Conservation (phyloP, 2,888 invertebrate genomes). For the Ferdinandea cuprea region DNA sequence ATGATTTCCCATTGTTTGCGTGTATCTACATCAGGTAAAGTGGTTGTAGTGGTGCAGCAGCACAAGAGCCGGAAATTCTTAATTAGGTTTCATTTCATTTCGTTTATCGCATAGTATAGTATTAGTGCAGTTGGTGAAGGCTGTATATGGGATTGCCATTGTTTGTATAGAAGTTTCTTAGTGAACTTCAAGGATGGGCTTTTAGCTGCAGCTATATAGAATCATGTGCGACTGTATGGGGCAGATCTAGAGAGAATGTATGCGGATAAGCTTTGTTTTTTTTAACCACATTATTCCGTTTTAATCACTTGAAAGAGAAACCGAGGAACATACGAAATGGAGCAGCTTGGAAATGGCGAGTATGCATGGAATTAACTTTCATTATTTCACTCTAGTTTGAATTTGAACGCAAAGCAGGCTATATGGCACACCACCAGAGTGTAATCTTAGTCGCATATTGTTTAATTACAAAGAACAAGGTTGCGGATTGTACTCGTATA, state of each 20-base stretch:
- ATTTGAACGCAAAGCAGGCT: no score
- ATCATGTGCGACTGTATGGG: conserved; percentile 17
- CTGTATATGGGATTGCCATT: conserved; percentile 50
- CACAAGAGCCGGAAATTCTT: conserved; percentile 67
- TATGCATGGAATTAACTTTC: no score
- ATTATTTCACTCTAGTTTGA: neutral
- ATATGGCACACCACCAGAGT: no score
- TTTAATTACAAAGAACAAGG: no score
- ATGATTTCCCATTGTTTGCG: conserved; percentile 67
- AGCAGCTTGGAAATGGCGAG: no score
- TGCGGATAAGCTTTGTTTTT: conserved; percentile 66
- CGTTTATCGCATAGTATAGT: conserved; percentile 68
- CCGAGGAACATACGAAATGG: neutral
- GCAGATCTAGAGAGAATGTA: conserved; percentile 24
- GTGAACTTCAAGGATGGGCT: conserved; percentile 59
- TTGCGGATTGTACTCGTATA: no score
- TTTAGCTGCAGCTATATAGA: conserved; percentile 1
- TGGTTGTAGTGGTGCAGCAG: conserved; percentile 33
- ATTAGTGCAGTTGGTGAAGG: conserved; percentile 51
- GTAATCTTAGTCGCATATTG: no score
- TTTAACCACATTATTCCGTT: conserved; percentile 57
- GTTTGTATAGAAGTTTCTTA: conserved; percentile 52
- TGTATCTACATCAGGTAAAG: conserved; percentile 59
- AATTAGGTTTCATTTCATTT: conserved; percentile 73
- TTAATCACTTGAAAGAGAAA: conserved; percentile 48